Base-by-base conservation (phyloP, 1,140 invertebrate genomes). In the Drosophila pruinosa region DNA sequence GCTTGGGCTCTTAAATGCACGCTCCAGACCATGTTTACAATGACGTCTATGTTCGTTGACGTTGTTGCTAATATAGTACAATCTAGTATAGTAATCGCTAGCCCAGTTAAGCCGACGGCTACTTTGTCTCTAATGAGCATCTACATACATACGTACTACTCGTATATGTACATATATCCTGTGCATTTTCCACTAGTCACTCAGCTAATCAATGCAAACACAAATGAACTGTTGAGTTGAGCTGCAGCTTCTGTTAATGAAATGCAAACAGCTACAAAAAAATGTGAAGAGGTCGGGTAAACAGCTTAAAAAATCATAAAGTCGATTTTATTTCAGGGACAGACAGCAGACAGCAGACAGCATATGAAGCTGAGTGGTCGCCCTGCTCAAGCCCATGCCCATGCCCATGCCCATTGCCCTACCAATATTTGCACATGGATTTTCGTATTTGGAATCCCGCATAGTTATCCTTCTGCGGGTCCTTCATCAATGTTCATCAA, bases 271-370 rank as follows among this genome's bases (percentile, higher is more conserved):
- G 24, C 61, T 63, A 65, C 31, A 67, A 75, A 81, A 67, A 75
- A 81, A 73, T 77, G 82, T 88, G 77, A 86, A 85, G 81, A 81
- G 77, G 45, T 62, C 65, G n/a, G 39, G 82, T 54, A 88, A 88
- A 88, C 82, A 88, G 82, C 82, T 88, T 88, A 88, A 88, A 88
- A 88, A 88, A 89, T 89, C 78, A 82, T 88, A 82, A 88, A 82
- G 71, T 72, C 82, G 58, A 54, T 70, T 61, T 64, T 52, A 28
- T 36, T 63, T 65, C 69, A 67, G 69, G 53, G 61, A 14, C 61
- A 63, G 41, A 36, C 14, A 43, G 36, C 50, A 53, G 15, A 24
- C 14, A 10, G 8, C 19, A 1, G 41, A 59, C n/a, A 41, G 28
- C 12, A 52, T 26, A 34, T 45, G 57, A 15, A 64, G 48, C 34